Evolutionary conservation across 2,113 vertebrate species (phyloP), one percentile per base, ranked within the genome.

Genomic region (Ceyx melanurus): DNA sequence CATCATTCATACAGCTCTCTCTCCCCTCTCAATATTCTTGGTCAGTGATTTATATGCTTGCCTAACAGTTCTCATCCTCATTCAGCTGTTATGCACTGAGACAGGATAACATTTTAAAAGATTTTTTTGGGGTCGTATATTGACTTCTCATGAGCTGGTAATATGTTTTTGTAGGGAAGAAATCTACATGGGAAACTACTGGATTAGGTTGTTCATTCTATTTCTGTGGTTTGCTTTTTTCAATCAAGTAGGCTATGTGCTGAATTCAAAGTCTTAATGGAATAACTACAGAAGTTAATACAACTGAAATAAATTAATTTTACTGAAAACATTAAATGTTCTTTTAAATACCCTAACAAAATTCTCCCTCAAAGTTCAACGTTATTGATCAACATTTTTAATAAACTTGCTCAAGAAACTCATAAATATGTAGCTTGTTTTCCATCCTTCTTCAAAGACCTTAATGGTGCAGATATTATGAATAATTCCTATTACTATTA

Each of bases 361-460:
- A 43, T 81, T 74, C 50, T 93, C 89, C 60, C 28, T 76, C 57
- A 82, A 22, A 94, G 28, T 56, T 96, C 72, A 82, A 74, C 1
- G 76, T 94, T 87, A 94, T 85, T 95, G 93, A 91, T 76, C 92
- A 97, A 95, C 5, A 89, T 16, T 95, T 93, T 81, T 45, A 96
- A 84, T 85, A 88, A 43, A 33, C 46, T 94, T 96, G 56, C 86
- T 57, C 40, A 78, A 93, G 64, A 35, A 93, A 92, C 57, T 35
- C 43, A 86, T 94, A 96, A 96, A 96, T 83, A 94, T 51, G 56
- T 75, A 94, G 43, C 57, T 95, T 9, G 9, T 86, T 94, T 97
- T 94, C 72, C 25, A 81, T 92, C 42, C 84, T 75, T 82, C 93
- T 78, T 72, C 73, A 70, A 90, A 87, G 43, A 43, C 51, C 29